These are phyloP conservation scores for Trinorchestia longiramus DNA, from an alignment of 1,140 invertebrate genomes.

Conservation along the genomic window DNA sequence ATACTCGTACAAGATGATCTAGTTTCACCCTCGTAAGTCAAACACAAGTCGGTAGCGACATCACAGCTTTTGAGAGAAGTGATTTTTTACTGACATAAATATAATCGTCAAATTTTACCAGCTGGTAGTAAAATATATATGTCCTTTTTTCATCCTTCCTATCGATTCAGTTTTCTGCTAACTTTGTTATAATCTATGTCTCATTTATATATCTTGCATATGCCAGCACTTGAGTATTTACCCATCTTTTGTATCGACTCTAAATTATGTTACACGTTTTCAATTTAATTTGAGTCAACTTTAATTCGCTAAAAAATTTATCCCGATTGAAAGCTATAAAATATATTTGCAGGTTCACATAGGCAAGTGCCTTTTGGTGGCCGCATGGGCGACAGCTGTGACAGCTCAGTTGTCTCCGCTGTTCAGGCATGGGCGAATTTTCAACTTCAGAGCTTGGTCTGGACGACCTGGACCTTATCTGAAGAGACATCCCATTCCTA, in stretches of 20 bases:
- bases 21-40: no score
- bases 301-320: not conserved
- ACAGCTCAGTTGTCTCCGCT: not conserved
- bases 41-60: no score
- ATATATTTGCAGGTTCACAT: not conserved
- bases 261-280: not conserved
- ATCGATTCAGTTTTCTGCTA: not conserved
- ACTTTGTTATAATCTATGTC: not conserved
- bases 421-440: not conserved
- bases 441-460: slow-evolving; percentile 37
- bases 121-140: not conserved
- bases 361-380: not conserved
- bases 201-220: not conserved
- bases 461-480: not conserved
- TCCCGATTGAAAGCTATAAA: not conserved
- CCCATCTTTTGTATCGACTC: not conserved
- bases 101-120: not conserved
- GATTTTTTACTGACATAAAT: no score
- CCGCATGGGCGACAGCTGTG: not conserved
- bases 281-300: not conserved
- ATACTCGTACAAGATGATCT: no score
- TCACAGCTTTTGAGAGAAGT: no score
- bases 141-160: not conserved
- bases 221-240: not conserved
- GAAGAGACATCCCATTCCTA: slow-evolving; percentile 16